phyloP scores from a whole-genome alignment of 2,797 vertebrate species.

The Neoniphon sammara region DNA sequence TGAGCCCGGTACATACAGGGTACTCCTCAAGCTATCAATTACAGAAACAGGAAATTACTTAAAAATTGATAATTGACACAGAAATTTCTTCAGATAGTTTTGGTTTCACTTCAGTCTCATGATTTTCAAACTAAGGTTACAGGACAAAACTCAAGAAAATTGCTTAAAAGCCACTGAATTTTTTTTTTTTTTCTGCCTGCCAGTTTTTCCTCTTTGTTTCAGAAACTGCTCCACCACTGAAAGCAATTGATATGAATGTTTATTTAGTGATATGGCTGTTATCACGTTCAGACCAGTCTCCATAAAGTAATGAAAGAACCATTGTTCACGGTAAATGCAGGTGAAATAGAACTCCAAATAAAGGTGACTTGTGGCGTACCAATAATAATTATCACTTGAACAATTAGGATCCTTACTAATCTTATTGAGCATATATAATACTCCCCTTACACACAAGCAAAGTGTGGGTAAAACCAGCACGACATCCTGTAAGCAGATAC shows the following conservation, averaged over 20 bases:
- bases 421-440: conserved; percentile 3
- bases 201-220: conserved; percentile 30
- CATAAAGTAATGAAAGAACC: conserved; percentile 25
- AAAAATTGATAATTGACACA: too few species aligned
- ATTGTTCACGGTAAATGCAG: conserved; percentile 31
- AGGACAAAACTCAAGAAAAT: background rate
- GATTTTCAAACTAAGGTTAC: background rate
- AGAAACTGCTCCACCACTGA: background rate
- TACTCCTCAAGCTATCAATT: too few species aligned
- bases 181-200: conserved; percentile 7
- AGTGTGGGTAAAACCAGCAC: background rate
- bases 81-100: too few species aligned
- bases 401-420: conserved; percentile 6
- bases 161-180: background rate
- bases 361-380: background rate
- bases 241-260: conserved; percentile 57
- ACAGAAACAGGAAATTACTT: too few species aligned
- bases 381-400: background rate
- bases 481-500: background rate
- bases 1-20: too few species aligned
- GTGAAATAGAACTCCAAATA: conserved; percentile 26
- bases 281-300: conserved; percentile 27
- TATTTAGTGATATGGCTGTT: conserved; percentile 53
- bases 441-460: background rate
- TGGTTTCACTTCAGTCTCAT: background rate